Percentiles rank a stretch among this genome's conserved stretches.
Conservation (phyloP, 2,797 vertebrate genomes). For the Perodicticus potto region DNA sequence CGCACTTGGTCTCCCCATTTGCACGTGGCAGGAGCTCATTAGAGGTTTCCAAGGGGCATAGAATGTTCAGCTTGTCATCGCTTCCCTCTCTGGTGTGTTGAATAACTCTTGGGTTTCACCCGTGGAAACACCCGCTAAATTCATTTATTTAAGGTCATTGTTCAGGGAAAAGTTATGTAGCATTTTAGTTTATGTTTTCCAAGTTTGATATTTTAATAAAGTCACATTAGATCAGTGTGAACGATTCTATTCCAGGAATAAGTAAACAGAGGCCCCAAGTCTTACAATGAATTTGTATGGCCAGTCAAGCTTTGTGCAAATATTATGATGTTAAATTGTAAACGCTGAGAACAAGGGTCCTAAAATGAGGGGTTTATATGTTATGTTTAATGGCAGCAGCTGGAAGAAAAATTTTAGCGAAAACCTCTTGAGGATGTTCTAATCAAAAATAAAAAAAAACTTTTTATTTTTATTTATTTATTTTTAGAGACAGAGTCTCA, state of each 20-base stretch:
- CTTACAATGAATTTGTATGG: conserved; percentile 47
- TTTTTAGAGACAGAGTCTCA: no score
- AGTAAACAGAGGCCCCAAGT: neutral
- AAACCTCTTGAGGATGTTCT: neutral
- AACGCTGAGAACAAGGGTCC: neutral
- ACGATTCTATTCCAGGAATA: conserved; percentile 46
- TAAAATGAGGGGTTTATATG: neutral
- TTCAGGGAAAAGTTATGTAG: neutral
- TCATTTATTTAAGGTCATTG: neutral
- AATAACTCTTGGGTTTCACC: neutral
- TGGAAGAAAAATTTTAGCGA: conserved; percentile 2
- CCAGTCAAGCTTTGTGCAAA: conserved; percentile 34
- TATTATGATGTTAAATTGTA: conserved; percentile 43
- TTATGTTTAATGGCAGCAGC: neutral
- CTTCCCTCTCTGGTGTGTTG: neutral
- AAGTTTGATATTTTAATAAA: conserved; percentile 41
- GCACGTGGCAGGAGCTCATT: neutral
- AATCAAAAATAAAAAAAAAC: neutral
- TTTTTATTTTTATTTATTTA: no score
- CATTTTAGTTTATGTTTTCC: conserved; percentile 34
- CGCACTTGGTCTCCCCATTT: neutral
- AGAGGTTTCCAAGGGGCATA: neutral
- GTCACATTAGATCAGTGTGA: neutral
- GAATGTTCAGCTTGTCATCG: neutral
- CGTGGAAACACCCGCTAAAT: neutral